A percentile compares a stretch with the other conserved stretches of the same genome.
phyloP scores from a whole-genome alignment of 2,113 vertebrate genomes.

The Dromaius novaehollandiae region DNA sequence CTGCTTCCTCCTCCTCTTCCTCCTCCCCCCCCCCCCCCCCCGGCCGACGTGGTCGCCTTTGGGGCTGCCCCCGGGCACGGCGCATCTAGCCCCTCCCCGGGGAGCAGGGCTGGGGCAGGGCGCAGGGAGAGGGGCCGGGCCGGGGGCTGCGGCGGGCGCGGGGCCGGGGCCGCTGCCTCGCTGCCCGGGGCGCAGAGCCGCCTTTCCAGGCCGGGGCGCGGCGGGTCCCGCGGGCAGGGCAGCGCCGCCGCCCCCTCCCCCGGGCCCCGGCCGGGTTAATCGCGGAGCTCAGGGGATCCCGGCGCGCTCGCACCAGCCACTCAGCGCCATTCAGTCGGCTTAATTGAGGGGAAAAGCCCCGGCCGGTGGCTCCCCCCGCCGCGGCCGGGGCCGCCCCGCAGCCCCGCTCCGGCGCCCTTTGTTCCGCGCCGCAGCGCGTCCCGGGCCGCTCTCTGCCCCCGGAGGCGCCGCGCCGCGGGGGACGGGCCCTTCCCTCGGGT shows the following conservation, averaged over 20 bases:
- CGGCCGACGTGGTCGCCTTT: not conserved
- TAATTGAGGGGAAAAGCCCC: conserved; percentile 78
- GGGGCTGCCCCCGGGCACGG: not conserved
- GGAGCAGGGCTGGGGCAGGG: too few species aligned
- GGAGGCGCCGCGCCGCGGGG: not conserved
- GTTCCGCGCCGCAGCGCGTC: not conserved
- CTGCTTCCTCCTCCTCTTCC: not conserved
- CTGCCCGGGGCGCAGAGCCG: not conserved
- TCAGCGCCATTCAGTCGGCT: conserved; percentile 76
- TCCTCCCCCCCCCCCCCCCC: not conserved
- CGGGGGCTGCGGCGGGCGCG: not conserved
- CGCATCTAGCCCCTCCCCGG: not conserved
- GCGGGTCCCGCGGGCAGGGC: not conserved
- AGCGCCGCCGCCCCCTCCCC: not conserved
- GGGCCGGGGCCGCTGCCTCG: not conserved
- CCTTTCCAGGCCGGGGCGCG: conserved; percentile 31
- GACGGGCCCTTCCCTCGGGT: not conserved
- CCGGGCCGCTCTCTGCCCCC: not conserved
- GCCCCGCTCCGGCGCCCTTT: not conserved
- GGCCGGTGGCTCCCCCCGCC: conserved; percentile 10
- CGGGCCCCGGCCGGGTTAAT: conserved; percentile 66
- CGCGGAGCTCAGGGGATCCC: conserved; percentile 75
- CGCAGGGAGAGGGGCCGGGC: not conserved
- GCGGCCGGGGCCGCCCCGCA: conserved; percentile 36
- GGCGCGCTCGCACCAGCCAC: conserved; percentile 76